Percentiles rank a stretch among this genome's conserved stretches.
These are phyloP conservation scores for Chroicocephalus ridibundus DNA, from an alignment of 2,113 vertebrate genomes.

Conservation along the genomic window DNA sequence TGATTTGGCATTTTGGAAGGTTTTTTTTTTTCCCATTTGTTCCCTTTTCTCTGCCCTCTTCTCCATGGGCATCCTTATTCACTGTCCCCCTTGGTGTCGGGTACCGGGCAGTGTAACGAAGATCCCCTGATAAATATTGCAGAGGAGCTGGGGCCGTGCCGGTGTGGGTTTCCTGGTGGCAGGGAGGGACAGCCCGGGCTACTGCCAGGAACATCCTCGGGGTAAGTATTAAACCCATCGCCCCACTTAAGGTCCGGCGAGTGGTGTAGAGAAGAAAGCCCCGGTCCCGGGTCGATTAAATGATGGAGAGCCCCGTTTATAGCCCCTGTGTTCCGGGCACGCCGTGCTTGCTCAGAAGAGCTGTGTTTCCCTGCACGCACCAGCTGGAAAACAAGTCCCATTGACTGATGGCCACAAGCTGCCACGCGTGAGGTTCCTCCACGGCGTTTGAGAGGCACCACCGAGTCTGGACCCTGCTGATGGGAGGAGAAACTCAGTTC, in stretches of 20 bases:
- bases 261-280: neutral
- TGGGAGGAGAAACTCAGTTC: neutral
- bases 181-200: neutral
- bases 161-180: neutral
- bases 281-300: fast-evolving
- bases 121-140: neutral
- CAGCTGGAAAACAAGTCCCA: neutral
- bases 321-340: neutral
- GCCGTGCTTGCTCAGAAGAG: neutral
- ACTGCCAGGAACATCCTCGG: neutral
- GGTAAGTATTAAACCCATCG: neutral
- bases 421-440: neutral
- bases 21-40: neutral
- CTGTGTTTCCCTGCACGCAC: neutral
- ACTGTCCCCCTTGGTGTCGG: neutral
- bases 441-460: fast-evolving
- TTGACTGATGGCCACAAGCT: neutral
- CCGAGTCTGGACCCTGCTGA: neutral
- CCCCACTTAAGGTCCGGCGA: fast-evolving
- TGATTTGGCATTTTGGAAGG: neutral
- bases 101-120: fast-evolving
- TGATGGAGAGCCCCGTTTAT: neutral
- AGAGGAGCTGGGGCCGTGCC: neutral
- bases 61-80: neutral
- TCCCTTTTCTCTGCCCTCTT: neutral